phyloP scores from a whole-genome alignment of 2,113 vertebrate genomes.

The Dromiciops gliroides region DNA sequence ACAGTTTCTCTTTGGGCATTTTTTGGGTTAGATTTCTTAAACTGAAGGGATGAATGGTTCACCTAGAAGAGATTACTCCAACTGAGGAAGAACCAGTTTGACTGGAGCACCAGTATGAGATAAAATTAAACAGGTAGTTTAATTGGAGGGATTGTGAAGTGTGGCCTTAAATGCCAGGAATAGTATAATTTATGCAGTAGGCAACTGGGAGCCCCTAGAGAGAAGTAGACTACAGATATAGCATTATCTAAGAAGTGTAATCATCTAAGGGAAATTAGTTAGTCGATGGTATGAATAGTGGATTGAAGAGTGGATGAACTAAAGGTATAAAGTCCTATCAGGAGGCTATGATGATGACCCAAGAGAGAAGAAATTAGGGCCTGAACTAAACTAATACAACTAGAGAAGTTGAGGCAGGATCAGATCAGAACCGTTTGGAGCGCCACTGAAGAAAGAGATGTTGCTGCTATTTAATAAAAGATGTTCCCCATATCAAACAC shows the following conservation, averaged over 20 bases:
- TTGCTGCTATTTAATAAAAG: slow-evolving; percentile 4
- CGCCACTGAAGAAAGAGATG: background rate
- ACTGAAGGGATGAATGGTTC: background rate
- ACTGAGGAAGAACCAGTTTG: background rate
- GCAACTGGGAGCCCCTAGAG: background rate
- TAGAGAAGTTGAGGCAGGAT: background rate
- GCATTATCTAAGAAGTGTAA: background rate
- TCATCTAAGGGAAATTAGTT: background rate
- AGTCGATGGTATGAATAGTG: background rate
- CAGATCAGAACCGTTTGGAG: background rate
- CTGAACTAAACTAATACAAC: background rate
- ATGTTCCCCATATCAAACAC: background rate
- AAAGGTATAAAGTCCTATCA: background rate
- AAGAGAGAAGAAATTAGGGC: background rate
- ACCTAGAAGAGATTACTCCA: background rate
- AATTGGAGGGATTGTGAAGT: background rate
- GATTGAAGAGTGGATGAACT: background rate
- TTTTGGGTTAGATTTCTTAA: background rate
- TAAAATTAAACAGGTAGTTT: background rate
- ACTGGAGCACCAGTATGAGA: background rate
- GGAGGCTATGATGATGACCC: background rate
- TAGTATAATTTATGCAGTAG: background rate
- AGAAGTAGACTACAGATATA: background rate
- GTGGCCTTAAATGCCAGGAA: background rate
- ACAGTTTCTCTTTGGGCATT: background rate